phyloP scores from a whole-genome alignment of 2,888 invertebrate species.

The Coenonympha glycerion region DNA sequence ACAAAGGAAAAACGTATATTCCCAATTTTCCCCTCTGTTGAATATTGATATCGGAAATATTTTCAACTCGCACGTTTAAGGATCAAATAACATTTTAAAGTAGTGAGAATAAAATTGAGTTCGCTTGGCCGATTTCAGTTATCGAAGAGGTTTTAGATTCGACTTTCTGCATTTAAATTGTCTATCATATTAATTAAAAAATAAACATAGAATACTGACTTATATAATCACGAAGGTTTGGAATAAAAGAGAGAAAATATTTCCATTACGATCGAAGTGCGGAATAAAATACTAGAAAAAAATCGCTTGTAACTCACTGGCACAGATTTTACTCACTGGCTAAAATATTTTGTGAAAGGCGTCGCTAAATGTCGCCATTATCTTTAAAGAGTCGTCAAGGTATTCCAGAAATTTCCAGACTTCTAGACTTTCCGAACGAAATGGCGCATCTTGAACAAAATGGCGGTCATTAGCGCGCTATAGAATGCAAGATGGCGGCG shows the following conservation, averaged over 20 bases:
- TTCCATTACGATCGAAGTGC: background rate
- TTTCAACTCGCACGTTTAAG: too few relatives aligned
- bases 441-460: conserved; percentile 7
- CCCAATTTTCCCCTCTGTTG: background rate
- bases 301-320: background rate
- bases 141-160: too few relatives aligned
- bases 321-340: too few relatives aligned
- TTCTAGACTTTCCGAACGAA: background rate
- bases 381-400: background rate
- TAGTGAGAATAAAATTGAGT: too few relatives aligned
- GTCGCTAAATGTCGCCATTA: background rate
- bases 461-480: conserved; percentile 1
- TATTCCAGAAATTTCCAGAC: conserved; percentile 4
- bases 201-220: too few relatives aligned
- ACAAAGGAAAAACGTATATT: conserved; percentile 12
- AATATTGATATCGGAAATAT: background rate
- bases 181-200: too few relatives aligned
- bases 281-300: background rate
- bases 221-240: too few relatives aligned
- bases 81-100: too few relatives aligned
- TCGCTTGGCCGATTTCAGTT: too few relatives aligned
- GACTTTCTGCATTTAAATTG: too few relatives aligned
- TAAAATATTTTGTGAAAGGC: background rate
- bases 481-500: background rate
- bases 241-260: too few relatives aligned